Conservation (phyloP, 1,140 invertebrate species). For the Thaumetopoea pityocampa region DNA sequence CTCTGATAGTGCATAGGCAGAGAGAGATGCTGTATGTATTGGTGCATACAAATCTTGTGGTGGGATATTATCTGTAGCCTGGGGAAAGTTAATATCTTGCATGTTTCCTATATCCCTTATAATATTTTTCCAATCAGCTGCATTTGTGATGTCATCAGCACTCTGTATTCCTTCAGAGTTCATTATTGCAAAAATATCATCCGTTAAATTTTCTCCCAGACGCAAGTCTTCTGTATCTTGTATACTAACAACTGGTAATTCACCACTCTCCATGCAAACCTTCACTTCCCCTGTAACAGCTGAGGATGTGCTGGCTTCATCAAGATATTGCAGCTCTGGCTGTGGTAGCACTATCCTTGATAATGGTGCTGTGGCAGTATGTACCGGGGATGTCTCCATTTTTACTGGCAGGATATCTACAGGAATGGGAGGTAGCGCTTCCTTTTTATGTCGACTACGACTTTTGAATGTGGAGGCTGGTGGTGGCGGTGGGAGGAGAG, state of each 20-base stretch:
- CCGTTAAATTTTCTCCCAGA: slow-evolving; percentile 64
- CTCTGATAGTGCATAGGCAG: slow-evolving; percentile 49
- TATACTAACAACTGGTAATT: slow-evolving; percentile 71
- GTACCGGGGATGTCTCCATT: slow-evolving; percentile 54
- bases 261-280: slow-evolving; percentile 62
- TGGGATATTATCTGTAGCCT: slow-evolving; percentile 41
- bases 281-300: slow-evolving; percentile 58
- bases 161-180: slow-evolving; percentile 70
- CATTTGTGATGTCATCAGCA: slow-evolving; percentile 63
- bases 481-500: slow-evolving; percentile 54
- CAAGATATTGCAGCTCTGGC: slow-evolving; percentile 63
- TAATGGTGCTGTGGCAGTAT: slow-evolving; percentile 48
- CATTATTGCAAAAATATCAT: slow-evolving; percentile 72
- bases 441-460: slow-evolving; percentile 62
- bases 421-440: slow-evolving; percentile 40
- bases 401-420: slow-evolving; percentile 47
- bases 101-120: slow-evolving; percentile 68
- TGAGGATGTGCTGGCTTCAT: slow-evolving; percentile 55
- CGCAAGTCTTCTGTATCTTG: slow-evolving; percentile 65
- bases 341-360: slow-evolving; percentile 59
- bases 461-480: slow-evolving; percentile 55
- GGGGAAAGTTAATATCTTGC: slow-evolving; percentile 64
- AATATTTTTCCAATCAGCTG: slow-evolving; percentile 69
- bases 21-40: slow-evolving; percentile 34
- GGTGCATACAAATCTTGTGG: slow-evolving; percentile 52